Percentiles rank a stretch among this genome's conserved stretches.
phyloP scores from a whole-genome alignment of 2,113 vertebrate species.

The Puma concolor region DNA sequence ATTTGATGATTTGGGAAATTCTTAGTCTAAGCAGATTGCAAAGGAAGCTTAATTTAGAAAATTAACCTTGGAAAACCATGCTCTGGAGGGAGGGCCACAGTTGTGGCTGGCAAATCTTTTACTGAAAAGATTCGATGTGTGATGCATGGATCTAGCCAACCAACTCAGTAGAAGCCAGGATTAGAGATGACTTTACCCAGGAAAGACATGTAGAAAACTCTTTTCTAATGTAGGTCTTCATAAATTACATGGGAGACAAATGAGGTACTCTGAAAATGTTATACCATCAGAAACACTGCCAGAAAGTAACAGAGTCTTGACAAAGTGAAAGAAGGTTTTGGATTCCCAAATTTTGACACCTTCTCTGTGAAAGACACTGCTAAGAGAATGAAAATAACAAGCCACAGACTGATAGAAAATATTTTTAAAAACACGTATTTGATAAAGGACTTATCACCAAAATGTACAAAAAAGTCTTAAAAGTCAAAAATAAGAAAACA shows the following conservation, averaged over 20 bases:
- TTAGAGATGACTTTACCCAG: not conserved
- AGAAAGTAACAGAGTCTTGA: not conserved
- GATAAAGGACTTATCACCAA: not conserved
- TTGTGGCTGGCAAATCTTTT: not conserved
- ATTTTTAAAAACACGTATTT: not conserved
- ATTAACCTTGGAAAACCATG: not conserved
- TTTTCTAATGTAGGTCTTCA: not conserved
- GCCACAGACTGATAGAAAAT: not conserved
- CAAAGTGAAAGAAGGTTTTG: not conserved
- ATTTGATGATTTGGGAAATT: not conserved
- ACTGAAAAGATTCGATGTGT: not conserved
- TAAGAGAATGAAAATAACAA: not conserved
- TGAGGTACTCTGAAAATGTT: not conserved
- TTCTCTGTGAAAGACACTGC: not conserved
- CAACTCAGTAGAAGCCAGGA: not conserved
- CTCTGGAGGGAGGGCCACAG: not conserved
- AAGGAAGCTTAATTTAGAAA: not conserved
- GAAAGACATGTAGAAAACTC: not conserved
- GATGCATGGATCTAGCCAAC: not conserved
- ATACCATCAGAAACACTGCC: not conserved
- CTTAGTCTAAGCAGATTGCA: not conserved
- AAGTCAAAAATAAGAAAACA: not conserved
- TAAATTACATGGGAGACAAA: not conserved
- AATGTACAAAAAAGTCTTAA: not conserved
- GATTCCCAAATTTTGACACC: not conserved